Percentiles rank a stretch among this genome's conserved stretches.
Evolutionary conservation across 2,113 vertebrate species (phyloP).

Genomic region (Gorsachius goisagi): DNA sequence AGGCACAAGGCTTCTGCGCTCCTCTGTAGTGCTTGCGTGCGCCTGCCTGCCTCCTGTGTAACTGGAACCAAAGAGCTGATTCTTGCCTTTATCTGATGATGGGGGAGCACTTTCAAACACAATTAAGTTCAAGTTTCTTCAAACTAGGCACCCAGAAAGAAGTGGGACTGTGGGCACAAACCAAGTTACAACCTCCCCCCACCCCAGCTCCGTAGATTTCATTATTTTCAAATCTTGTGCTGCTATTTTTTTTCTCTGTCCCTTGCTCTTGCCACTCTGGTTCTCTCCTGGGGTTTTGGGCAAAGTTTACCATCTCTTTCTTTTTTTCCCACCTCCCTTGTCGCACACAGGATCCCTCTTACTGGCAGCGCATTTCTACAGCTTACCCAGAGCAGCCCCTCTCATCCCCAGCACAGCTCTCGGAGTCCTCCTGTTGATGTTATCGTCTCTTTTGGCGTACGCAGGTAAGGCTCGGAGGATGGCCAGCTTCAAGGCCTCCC

Average conservation of each 20-base stretch:
- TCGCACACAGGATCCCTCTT: constrained; percentile 77
- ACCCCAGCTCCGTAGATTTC: not conserved
- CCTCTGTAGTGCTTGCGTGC: not conserved
- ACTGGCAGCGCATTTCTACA: constrained; percentile 80
- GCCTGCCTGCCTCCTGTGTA: not conserved
- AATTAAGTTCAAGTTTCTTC: not conserved
- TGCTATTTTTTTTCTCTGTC: not conserved
- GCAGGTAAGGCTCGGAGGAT: constrained; percentile 69
- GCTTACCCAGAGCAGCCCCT: constrained; percentile 2
- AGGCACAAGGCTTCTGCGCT: no score
- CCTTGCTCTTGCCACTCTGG: not conserved
- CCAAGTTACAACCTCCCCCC: not conserved
- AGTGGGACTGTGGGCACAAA: not conserved
- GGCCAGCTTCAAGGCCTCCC: not conserved
- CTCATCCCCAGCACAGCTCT: constrained; percentile 79
- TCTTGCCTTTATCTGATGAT: not conserved
- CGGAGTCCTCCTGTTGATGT: constrained; percentile 81
- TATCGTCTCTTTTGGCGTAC: constrained; percentile 75
- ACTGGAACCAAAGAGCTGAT: rapidly evolving
- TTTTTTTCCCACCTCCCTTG: not conserved
- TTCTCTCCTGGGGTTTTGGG: not conserved
- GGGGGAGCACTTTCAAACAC: not conserved
- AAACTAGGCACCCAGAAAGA: not conserved
- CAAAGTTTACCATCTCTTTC: not conserved
- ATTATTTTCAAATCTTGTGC: not conserved